A percentile compares a stretch with the other conserved stretches of the same genome.
Conservation (phyloP, 1,140 invertebrate genomes). For the Saccostrea cuccullata region DNA sequence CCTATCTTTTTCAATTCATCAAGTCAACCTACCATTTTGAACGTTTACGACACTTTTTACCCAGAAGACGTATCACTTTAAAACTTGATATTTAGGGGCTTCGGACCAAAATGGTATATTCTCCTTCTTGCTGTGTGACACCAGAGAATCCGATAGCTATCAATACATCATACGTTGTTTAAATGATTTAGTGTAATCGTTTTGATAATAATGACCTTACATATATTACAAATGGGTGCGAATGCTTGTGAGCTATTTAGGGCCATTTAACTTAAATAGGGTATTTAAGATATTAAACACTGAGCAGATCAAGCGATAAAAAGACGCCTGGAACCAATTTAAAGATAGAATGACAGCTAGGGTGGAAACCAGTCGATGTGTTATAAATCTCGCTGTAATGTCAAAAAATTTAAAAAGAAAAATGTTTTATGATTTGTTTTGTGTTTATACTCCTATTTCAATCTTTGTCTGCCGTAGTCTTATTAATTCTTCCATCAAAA, state of each 20-base stretch:
- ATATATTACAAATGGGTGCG: constrained; percentile 40
- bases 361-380: background rate
- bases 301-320: constrained; percentile 32
- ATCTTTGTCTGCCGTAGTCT: background rate
- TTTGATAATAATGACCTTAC: constrained; percentile 38
- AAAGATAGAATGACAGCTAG: constrained; percentile 14
- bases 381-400: constrained; percentile 33
- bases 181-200: constrained; percentile 41
- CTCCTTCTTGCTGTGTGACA: constrained; percentile 16
- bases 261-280: constrained; percentile 36
- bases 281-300: constrained; percentile 34
- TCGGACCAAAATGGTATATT: constrained; percentile 31
- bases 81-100: constrained; percentile 14
- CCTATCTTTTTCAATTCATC: constrained; percentile 39
- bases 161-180: constrained; percentile 42
- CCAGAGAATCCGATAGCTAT: constrained; percentile 18
- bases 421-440: constrained; percentile 37
- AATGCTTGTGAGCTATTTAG: constrained; percentile 34
- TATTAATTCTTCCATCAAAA: background rate
- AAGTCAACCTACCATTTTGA: constrained; percentile 8
- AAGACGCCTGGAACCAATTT: constrained; percentile 36
- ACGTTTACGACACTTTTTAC: constrained; percentile 35
- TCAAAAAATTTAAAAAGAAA: constrained; percentile 6
- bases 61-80: constrained; percentile 16
- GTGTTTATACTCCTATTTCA: constrained; percentile 10